Conservation (phyloP, 2,113 vertebrate species). For the Capreolus pygargus region DNA sequence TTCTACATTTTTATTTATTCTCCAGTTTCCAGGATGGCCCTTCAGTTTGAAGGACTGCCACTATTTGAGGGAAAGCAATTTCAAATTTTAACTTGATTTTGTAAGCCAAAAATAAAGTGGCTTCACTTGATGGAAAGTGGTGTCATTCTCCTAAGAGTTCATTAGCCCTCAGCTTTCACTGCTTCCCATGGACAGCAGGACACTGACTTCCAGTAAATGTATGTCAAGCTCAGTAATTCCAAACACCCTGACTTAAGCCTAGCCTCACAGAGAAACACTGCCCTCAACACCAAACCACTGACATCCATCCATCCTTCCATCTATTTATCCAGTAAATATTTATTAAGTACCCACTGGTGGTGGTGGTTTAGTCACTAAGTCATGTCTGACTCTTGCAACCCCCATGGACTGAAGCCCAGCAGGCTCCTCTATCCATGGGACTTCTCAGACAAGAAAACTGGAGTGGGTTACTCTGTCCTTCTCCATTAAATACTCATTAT, state of each 20-base stretch:
- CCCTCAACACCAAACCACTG: not conserved
- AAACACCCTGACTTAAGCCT: not conserved
- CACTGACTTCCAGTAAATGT: not conserved
- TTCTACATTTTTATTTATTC: not conserved
- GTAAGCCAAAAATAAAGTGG: not conserved
- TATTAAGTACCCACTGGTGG: not conserved
- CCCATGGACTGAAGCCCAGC: not conserved
- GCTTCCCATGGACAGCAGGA: not conserved
- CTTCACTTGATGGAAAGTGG: not conserved
- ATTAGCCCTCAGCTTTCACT: not conserved
- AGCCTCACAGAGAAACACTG: not conserved
- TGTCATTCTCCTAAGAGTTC: not conserved
- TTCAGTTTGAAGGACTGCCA: not conserved
- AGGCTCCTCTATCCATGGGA: not conserved
- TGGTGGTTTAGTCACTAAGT: not conserved
- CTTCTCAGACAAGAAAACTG: not conserved
- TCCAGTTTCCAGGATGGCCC: not conserved
- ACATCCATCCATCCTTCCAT: not conserved
- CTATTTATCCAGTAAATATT: not conserved
- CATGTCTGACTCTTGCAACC: not conserved
- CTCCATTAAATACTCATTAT: not conserved
- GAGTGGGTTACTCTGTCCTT: not conserved
- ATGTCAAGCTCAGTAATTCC: constrained; percentile 18
- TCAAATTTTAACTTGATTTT: constrained; percentile 49
- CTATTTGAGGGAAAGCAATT: not conserved